Evolutionary conservation across 2,797 vertebrate species (phyloP).

Genomic region (Malacoctenus gilli): DNA sequence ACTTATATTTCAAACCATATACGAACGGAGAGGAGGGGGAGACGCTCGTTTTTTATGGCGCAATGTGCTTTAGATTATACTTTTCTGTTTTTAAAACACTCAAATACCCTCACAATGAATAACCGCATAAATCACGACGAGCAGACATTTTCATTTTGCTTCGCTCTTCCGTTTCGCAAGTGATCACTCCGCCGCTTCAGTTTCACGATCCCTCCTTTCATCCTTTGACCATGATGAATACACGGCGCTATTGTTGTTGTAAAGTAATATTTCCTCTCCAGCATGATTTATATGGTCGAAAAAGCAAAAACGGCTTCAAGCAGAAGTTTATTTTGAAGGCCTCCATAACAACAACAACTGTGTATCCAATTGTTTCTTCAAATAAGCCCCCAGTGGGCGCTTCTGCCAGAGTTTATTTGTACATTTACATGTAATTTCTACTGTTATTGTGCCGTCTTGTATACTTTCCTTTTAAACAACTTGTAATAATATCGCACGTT

Average conservation of each 20-base stretch:
- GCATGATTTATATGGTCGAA: not conserved
- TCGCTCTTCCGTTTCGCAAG: not conserved
- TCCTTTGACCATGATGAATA: not conserved
- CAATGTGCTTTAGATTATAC: conserved; percentile 6
- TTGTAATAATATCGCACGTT: not conserved
- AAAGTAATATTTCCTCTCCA: conserved; percentile 7
- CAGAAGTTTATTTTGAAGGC: not conserved
- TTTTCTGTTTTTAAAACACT: not conserved
- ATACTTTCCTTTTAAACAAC: not conserved
- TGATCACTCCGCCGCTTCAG: not conserved
- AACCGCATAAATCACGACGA: not conserved
- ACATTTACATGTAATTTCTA: not conserved
- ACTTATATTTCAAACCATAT: conserved; percentile 16
- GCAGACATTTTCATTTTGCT: not conserved
- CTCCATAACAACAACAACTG: not conserved
- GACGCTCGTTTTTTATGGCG: not conserved
- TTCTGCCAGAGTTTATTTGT: not conserved
- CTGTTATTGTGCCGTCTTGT: not conserved
- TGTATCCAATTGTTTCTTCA: not conserved
- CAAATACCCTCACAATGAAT: not conserved
- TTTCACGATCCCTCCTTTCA: not conserved
- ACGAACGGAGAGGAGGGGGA: conserved; percentile 6
- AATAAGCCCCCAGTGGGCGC: not conserved
- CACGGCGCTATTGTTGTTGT: not conserved
- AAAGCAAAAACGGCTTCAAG: not conserved